Evolutionary conservation across 2,888 invertebrate species (phyloP), one percentile per base, ranked within the genome.

Genomic region (Thelaira solivaga): DNA sequence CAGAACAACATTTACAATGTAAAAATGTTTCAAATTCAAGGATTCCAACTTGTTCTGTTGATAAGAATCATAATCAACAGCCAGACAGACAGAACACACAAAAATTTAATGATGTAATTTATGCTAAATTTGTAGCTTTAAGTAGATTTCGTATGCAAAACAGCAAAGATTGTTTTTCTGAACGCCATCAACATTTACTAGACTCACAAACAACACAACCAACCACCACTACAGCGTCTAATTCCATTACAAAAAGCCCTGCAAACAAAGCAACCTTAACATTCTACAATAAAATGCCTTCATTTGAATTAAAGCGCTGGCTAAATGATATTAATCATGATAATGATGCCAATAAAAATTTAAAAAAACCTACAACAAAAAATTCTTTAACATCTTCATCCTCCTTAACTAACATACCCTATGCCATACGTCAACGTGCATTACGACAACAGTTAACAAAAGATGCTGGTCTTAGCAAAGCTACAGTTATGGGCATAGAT

Each of bases 111-210:
- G 10, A 68, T 45, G n/a, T 22, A 36, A 29, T 36, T 2, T 31
- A 31, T 55, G 11, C 53, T 11, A 6, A 67, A 8, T 67, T 67
- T 2, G 16, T 55, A 24, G 72, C 65, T 7, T 67, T 76, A 59
- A 61, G 10, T 24, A 29, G 61, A 11, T 72, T 76, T 67, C 76
- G 76, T 8, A 16, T 55, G 8, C 29, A 72, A 55, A 76, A 76
- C 31, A 53, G 26, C 16, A 59, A 49, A 24, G 65, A 76, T 13
- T 76, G 76, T 7, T 61, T 72, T 39, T 65, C 65, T 55, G 65
- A 67, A 55, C 11, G 11, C 10, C 13, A 43, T 39, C 24, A 41
- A 4, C 16, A 22, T 1, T 39, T 76, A 34, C 1, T 13, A 41
- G 7, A 11, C 8, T 16, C 45, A 13, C 36, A 10, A 26, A 24